Evolutionary conservation across 2,888 invertebrate species (phyloP).

Genomic region (Trichogramma dendrolimi): DNA sequence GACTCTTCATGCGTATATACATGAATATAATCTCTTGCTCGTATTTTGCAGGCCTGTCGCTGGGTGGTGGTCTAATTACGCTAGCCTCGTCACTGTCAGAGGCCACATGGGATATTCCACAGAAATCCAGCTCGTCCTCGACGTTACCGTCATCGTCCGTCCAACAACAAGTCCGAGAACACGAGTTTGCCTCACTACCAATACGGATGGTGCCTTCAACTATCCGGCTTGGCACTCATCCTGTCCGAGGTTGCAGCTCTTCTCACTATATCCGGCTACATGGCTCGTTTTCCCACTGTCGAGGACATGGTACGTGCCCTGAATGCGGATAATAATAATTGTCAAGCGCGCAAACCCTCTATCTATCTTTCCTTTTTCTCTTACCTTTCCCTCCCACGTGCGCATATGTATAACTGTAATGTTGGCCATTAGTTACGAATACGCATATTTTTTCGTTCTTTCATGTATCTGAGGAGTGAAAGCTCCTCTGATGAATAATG

Average conservation of each 20-base stretch:
- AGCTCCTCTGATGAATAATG: too few species aligned
- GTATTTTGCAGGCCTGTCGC: slow-evolving; percentile 57
- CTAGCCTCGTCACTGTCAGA: slow-evolving; percentile 61
- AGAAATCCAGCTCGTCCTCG: slow-evolving; percentile 43
- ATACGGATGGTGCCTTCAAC: slow-evolving; percentile 64
- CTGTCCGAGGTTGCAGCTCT: slow-evolving; percentile 60
- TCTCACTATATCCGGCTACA: slow-evolving; percentile 59
- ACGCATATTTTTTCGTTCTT: too few species aligned
- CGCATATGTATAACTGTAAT: too few species aligned
- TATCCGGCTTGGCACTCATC: slow-evolving; percentile 59
- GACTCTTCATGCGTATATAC: not conserved
- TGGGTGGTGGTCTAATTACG: slow-evolving; percentile 60
- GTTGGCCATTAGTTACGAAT: too few species aligned
- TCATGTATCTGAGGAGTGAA: too few species aligned
- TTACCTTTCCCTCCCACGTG: too few species aligned
- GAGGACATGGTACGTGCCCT: slow-evolving; percentile 57
- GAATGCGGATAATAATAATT: too few species aligned
- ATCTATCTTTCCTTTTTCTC: too few species aligned
- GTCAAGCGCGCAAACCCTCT: too few species aligned
- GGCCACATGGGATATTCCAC: slow-evolving; percentile 55
- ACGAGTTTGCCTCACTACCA: slow-evolving; percentile 53
- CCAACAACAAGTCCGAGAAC: slow-evolving; percentile 38
- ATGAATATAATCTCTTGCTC: not conserved
- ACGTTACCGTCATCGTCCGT: slow-evolving; percentile 34
- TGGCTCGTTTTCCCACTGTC: slow-evolving; percentile 59